Percentiles rank a stretch among this genome's conserved stretches.
phyloP scores from a whole-genome alignment of 1,140 invertebrate genomes.

The Bombyx mandarina region DNA sequence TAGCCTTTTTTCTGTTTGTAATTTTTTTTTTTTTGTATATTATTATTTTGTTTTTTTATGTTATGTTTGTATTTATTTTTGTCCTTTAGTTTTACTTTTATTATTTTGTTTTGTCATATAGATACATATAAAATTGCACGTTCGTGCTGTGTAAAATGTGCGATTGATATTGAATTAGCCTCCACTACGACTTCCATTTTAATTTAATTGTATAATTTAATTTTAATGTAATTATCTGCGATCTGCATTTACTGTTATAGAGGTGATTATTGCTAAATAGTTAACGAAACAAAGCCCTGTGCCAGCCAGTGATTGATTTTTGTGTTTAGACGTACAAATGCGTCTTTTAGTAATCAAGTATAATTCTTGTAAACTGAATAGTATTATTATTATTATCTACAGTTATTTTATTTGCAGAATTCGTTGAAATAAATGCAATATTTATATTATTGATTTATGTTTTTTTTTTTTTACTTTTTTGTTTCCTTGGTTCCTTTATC shows the following conservation, averaged over 20 bases:
- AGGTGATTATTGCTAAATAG: constrained; percentile 49
- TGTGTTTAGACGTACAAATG: constrained; percentile 22
- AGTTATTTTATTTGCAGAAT: constrained; percentile 69
- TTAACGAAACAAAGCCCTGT: constrained; percentile 50
- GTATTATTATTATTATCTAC: constrained; percentile 70
- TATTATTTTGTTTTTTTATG: constrained; percentile 46
- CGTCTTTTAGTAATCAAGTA: constrained; percentile 31
- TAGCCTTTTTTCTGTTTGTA: constrained; percentile 17
- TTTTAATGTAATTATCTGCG: constrained; percentile 56
- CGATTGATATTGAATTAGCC: constrained; percentile 46
- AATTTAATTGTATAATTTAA: constrained; percentile 64
- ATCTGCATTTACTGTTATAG: constrained; percentile 67
- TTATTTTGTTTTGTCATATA: constrained; percentile 50
- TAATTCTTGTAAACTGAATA: constrained; percentile 63
- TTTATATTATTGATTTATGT: constrained; percentile 69
- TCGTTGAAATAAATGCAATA: constrained; percentile 71
- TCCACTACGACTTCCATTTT: constrained; percentile 60
- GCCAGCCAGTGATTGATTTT: constrained; percentile 55
- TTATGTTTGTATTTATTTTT: constrained; percentile 71
- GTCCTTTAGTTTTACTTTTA: constrained; percentile 56
- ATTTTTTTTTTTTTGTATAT: constrained; percentile 25
- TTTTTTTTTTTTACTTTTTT: constrained; percentile 60
- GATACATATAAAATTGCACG: constrained; percentile 28
- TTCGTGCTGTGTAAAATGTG: constrained; percentile 19
- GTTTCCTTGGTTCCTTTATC: constrained; percentile 62